A percentile compares a stretch with the other conserved stretches of the same genome.
Evolutionary conservation across 2,113 vertebrate species (phyloP).

Genomic region (Coreoperca whiteheadi): DNA sequence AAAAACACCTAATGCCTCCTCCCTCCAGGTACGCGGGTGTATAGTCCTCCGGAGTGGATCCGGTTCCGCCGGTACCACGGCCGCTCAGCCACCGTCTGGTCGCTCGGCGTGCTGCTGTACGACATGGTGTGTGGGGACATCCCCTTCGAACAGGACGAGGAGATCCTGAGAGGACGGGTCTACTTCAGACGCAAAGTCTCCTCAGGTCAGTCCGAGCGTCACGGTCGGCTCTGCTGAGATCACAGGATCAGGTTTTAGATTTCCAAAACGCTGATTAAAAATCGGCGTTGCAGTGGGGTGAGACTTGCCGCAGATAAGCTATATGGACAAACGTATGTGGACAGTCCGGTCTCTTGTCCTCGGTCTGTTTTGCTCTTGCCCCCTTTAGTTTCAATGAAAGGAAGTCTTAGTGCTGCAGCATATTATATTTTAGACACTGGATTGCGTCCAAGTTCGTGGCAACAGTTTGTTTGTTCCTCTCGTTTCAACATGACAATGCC

Average conservation of each 20-base stretch:
- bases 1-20: neutral
- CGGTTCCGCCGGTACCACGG: constrained; percentile 93
- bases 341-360: too few species aligned
- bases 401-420: too few species aligned
- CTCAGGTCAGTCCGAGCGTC: constrained; percentile 81
- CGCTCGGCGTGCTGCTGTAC: constrained; percentile 92
- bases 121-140: constrained; percentile 98
- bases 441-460: too few species aligned
- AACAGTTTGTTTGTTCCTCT: too few species aligned
- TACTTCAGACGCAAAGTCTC: constrained; percentile 91
- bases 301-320: neutral
- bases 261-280: too few species aligned
- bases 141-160: constrained; percentile 94
- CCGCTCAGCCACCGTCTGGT: constrained; percentile 94
- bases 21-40: constrained; percentile 90
- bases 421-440: too few species aligned
- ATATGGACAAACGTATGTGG: neutral
- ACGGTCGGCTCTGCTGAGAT: neutral
- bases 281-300: too few species aligned
- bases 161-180: constrained; percentile 89
- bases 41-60: constrained; percentile 97
- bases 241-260: neutral
- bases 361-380: too few species aligned
- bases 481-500: too few species aligned
- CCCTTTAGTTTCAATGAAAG: too few species aligned